Evolutionary conservation across 2,113 vertebrate species (phyloP).

Genomic region (Butastur rufipennis): DNA sequence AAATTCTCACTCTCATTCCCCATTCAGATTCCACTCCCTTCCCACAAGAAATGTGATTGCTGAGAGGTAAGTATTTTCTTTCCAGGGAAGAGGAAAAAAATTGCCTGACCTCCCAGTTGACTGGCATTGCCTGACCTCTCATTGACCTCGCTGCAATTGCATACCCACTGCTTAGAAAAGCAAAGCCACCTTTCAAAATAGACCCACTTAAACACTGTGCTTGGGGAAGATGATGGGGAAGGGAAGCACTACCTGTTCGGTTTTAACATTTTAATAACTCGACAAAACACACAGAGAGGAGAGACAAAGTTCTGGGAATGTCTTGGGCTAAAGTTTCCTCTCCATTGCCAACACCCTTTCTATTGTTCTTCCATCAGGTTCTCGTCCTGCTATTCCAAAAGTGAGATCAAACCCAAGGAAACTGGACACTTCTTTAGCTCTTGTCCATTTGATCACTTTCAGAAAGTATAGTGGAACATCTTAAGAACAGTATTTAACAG

Average conservation of each 20-base stretch:
- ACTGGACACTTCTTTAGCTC: not conserved
- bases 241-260: not conserved
- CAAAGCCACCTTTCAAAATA: conserved; percentile 30
- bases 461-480: not conserved
- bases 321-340: not conserved
- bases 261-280: conserved; percentile 15
- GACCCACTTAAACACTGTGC: not conserved
- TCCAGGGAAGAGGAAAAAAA: conserved; percentile 1
- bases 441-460: not conserved
- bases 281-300: not conserved
- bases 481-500: not conserved
- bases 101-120: not conserved
- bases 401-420: not conserved
- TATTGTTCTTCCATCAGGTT: not conserved
- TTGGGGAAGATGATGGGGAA: not conserved
- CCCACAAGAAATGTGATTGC: conserved; percentile 14
- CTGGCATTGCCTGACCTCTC: conserved; percentile 33
- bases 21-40: not conserved
- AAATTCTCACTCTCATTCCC: not conserved
- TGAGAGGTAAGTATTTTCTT: conserved; percentile 7
- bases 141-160: not conserved
- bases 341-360: not conserved
- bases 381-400: not conserved
- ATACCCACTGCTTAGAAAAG: conserved; percentile 11
- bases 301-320: not conserved